These are phyloP conservation scores for Malacoctenus gilli DNA, from an alignment of 2,797 vertebrate species.

Conservation along the genomic window DNA sequence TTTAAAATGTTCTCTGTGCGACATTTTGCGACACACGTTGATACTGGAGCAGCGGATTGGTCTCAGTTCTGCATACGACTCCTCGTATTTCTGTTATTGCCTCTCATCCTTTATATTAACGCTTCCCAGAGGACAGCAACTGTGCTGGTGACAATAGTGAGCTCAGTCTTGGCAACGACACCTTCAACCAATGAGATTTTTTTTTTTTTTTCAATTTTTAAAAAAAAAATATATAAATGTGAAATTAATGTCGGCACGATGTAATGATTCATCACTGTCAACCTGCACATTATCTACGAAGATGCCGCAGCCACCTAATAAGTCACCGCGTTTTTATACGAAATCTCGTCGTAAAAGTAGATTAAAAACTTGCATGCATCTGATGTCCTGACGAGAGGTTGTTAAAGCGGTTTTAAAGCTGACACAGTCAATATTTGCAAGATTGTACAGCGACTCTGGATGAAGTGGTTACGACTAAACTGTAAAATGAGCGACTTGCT, in stretches of 20 bases:
- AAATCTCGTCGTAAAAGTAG: slow-evolving; percentile 16
- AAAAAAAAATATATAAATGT: slow-evolving; percentile 11
- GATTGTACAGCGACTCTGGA: too few relatives aligned
- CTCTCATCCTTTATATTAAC: slow-evolving; percentile 28
- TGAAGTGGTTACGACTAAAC: too few relatives aligned
- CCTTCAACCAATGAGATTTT: slow-evolving; percentile 14
- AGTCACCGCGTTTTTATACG: slow-evolving; percentile 8
- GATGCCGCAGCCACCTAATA: slow-evolving; percentile 1
- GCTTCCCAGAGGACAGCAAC: slow-evolving; percentile 7
- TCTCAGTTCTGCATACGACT: slow-evolving; percentile 4
- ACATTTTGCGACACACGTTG: slow-evolving; percentile 11
- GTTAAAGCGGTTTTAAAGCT: background rate
- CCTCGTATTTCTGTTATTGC: slow-evolving; percentile 19
- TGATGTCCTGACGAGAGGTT: background rate
- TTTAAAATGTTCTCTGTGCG: slow-evolving; percentile 5
- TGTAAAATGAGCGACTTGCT: too few relatives aligned
- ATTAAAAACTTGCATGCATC: background rate
- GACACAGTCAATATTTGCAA: too few relatives aligned
- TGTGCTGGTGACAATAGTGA: slow-evolving; percentile 26
- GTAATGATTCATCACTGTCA: slow-evolving; percentile 19
- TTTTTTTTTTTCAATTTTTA: too few relatives aligned
- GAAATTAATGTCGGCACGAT: slow-evolving; percentile 11
- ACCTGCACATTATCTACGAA: background rate
- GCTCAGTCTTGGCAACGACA: slow-evolving; percentile 12
- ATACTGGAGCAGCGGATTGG: slow-evolving; percentile 6